These are phyloP conservation scores for Ophiodon elongatus DNA, from an alignment of 2,113 vertebrate genomes.

Conservation along the genomic window DNA sequence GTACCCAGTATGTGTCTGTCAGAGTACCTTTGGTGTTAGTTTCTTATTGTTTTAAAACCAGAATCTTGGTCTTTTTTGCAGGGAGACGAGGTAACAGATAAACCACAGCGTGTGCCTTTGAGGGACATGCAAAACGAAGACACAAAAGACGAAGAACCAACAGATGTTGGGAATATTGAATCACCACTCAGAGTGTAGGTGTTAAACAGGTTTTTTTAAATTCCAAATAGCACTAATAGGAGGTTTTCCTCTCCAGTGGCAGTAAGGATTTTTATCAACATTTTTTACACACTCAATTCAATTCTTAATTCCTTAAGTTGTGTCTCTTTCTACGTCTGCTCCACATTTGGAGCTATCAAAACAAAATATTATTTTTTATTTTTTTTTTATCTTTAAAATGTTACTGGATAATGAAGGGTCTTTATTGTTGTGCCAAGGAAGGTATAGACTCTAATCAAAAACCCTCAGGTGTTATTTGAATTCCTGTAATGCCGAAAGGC, in stretches of 20 bases:
- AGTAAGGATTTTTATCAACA: neutral
- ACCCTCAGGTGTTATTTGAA: neutral
- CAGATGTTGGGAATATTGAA: constrained; percentile 8
- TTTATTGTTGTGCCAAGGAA: constrained; percentile 10
- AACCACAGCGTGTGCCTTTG: constrained; percentile 50
- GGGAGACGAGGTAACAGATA: constrained; percentile 23
- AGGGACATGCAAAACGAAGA: constrained; percentile 9
- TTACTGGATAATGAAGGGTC: neutral
- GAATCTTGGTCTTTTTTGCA: constrained; percentile 35
- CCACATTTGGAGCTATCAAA: neutral
- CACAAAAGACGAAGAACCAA: neutral
- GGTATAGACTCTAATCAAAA: neutral
- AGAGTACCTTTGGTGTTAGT: neutral
- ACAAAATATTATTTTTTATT: too few species aligned
- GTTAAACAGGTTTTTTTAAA: neutral
- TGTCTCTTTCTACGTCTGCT: neutral
- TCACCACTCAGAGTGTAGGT: neutral
- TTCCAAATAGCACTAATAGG: neutral
- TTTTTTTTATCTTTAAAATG: neutral
- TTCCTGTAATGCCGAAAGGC: constrained; percentile 20
- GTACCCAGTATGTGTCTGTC: neutral
- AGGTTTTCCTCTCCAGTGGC: neutral
- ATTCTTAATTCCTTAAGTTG: neutral
- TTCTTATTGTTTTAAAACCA: neutral
- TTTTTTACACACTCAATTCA: neutral